A percentile compares a stretch with the other conserved stretches of the same genome.
Conservation (phyloP, 2,113 vertebrate species). For the Phylloscopus whistleri region DNA sequence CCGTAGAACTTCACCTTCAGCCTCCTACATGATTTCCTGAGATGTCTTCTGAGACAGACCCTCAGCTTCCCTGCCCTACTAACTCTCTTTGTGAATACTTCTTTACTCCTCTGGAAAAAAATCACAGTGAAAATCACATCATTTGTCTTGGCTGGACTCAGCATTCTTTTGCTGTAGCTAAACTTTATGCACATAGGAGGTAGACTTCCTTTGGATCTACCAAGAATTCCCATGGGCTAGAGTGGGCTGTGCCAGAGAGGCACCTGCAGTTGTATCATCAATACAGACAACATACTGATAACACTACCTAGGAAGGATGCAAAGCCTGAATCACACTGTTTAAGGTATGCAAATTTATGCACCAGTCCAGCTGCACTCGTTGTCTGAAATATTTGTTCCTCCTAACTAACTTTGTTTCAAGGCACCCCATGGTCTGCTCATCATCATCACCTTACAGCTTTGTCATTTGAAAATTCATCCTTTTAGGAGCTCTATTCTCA, state of each 20-base stretch:
- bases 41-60: neutral
- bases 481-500: neutral
- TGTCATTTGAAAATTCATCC: neutral
- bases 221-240: neutral
- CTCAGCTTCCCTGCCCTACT: neutral
- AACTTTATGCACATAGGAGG: neutral
- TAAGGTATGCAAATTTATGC: neutral
- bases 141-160: neutral
- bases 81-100: neutral
- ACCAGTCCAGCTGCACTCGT: neutral
- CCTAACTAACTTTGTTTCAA: neutral
- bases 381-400: neutral
- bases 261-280: neutral
- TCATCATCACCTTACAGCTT: neutral
- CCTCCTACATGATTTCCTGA: neutral
- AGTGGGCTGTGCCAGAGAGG: neutral
- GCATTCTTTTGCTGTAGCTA: neutral
- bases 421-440: neutral
- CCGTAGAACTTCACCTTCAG: neutral
- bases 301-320: neutral
- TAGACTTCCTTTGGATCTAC: neutral
- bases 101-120: neutral
- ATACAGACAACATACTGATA: neutral
- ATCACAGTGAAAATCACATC: neutral
- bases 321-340: neutral